Evolutionary conservation across 2,797 vertebrate species (phyloP).

Genomic region (Holocentrus rufus): DNA sequence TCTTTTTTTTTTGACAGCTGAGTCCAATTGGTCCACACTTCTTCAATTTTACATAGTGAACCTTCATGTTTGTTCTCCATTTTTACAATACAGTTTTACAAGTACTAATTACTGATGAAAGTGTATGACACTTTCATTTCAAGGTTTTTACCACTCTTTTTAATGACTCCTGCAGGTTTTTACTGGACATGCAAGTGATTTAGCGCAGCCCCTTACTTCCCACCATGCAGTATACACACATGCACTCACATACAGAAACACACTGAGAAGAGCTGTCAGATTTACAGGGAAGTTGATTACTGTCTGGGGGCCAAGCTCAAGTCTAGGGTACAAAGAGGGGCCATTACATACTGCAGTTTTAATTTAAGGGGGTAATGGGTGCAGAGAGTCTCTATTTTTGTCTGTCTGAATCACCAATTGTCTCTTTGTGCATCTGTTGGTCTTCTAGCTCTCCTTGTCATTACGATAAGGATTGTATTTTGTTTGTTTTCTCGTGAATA

Average conservation of each 20-base stretch:
- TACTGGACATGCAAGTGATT: constrained; percentile 45
- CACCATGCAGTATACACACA: not conserved
- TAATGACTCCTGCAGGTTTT: constrained; percentile 42
- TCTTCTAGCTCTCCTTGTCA: constrained; percentile 48
- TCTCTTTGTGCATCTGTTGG: constrained; percentile 1
- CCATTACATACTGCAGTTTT: constrained; percentile 13
- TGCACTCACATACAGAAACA: not conserved
- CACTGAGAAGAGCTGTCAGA: constrained; percentile 14
- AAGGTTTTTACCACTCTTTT: not conserved
- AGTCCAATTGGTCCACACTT: too few relatives aligned
- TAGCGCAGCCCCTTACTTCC: not conserved
- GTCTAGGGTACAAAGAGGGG: constrained; percentile 21
- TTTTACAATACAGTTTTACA: not conserved
- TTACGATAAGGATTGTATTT: constrained; percentile 49
- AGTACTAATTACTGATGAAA: not conserved
- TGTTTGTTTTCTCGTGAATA: constrained; percentile 68
- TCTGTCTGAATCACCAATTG: constrained; percentile 28
- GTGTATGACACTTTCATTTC: not conserved
- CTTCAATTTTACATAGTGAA: not conserved
- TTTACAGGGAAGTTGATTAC: constrained; percentile 43
- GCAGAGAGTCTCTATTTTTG: not conserved
- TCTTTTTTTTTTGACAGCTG: too few relatives aligned
- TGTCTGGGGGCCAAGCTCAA: constrained; percentile 21
- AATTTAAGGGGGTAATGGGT: not conserved
- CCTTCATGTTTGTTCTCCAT: not conserved